Evolutionary conservation across 2,797 vertebrate species (phyloP), one percentile per base, ranked within the genome.

Genomic region (Sphaeramia orbicularis): DNA sequence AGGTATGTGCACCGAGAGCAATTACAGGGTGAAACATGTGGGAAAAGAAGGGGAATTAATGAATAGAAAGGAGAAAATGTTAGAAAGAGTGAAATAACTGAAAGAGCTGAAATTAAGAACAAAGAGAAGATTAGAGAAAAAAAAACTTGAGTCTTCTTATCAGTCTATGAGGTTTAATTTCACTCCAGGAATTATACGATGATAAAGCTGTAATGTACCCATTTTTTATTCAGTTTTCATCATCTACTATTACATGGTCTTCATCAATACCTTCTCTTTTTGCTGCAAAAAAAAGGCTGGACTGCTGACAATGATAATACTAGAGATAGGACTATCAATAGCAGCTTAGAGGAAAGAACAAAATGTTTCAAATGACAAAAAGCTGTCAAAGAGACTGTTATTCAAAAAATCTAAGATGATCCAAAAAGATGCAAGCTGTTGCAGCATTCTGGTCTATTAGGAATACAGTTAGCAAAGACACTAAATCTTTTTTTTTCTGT

Each of bases 41-140:
- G 51, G 58, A 62, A 50, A 21, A 40, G 57, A 61, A 24, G 18
- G 41, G 68, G 52, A 66, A 35, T 35, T 73, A 71, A 83, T 60
- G 57, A 71, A 44, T 53, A 49, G 32, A 62, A 51, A 44, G 59
- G 32, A 45, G 27, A 45, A 44, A 58, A 35, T 32, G 19, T 58
- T 41, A 71, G 58, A 37, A 41, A 30, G 45, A 41, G 47, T 38
- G 65, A 57, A 35, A 75, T 65, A 56, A 79, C 32, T 8, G 41
- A 58, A 58, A 76, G 6, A 44, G 48, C n/a, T 38, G 53, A 69
- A 76, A 81, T 81, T 68, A 73, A 55, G 58, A 80, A 78, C 62
- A 84, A 55, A 74, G n/a, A 13, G 35, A 38, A 64, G 71, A 86
- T 90, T 80, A 73, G 50, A 57, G 13, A 10, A 50, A n/a, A 38